Percentiles rank a stretch among this genome's conserved stretches.
Evolutionary conservation across 2,888 invertebrate genomes (phyloP).

Genomic region (Pachliopta kotzebuea): DNA sequence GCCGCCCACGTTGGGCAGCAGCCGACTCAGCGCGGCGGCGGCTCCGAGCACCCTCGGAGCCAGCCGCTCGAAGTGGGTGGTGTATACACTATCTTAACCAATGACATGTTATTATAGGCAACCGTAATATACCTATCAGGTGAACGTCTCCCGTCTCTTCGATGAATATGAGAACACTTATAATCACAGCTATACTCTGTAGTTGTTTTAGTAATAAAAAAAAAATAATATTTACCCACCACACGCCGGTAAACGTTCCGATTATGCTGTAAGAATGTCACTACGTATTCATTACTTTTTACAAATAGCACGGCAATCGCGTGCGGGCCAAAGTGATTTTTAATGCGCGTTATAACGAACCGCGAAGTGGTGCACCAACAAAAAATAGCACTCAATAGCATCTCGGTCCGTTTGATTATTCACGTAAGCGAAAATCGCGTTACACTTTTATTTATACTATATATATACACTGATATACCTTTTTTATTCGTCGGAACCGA

Average conservation of each 20-base stretch:
- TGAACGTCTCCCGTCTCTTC: not conserved
- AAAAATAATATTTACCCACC: constrained; percentile 18
- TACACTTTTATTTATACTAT: not conserved
- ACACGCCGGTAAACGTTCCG: constrained; percentile 15
- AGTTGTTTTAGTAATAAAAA: constrained; percentile 21
- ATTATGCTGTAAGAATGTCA: constrained; percentile 26
- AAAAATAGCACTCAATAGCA: constrained; percentile 14
- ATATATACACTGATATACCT: not conserved
- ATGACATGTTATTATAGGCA: too few relatives aligned
- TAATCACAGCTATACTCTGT: constrained; percentile 14
- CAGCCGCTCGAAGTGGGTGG: too few relatives aligned
- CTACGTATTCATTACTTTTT: constrained; percentile 28
- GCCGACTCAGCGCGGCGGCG: too few relatives aligned
- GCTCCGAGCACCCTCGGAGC: too few relatives aligned
- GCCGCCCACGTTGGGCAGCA: too few relatives aligned
- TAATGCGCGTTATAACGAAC: constrained; percentile 28
- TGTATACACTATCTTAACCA: too few relatives aligned
- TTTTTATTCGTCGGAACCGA: too few relatives aligned
- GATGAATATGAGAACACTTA: constrained; percentile 8
- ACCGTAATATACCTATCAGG: too few relatives aligned
- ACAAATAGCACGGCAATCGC: constrained; percentile 20
- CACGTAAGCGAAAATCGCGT: not conserved
- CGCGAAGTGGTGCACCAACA: constrained; percentile 25
- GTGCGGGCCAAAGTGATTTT: constrained; percentile 29
- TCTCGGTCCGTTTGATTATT: constrained; percentile 13